These are phyloP conservation scores for Charina bottae DNA, from an alignment of 2,113 vertebrate genomes.

Conservation along the genomic window DNA sequence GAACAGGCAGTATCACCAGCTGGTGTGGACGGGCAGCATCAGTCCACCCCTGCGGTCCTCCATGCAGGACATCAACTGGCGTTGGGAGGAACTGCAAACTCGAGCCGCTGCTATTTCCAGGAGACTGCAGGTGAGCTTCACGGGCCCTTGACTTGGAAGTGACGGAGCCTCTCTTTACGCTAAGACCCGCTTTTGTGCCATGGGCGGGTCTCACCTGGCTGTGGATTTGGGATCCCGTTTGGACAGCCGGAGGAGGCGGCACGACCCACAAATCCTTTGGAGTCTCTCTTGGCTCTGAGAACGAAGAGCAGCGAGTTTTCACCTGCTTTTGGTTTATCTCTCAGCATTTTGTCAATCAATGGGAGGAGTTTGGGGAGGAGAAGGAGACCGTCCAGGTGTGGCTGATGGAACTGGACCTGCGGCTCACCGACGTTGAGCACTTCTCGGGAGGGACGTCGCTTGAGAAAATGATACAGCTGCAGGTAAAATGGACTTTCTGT, in stretches of 20 bases:
- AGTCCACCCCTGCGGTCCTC: slow-evolving; percentile 57
- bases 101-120: slow-evolving; percentile 57
- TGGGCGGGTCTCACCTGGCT: not conserved
- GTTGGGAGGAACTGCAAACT: slow-evolving; percentile 71
- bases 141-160: not conserved
- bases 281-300: not conserved
- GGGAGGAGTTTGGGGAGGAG: slow-evolving; percentile 78
- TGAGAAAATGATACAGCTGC: slow-evolving; percentile 75
- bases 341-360: slow-evolving; percentile 72
- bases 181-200: not conserved
- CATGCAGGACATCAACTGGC: slow-evolving; percentile 62
- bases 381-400: slow-evolving; percentile 73
- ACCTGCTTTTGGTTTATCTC: not conserved
- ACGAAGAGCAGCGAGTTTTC: rapidly evolving
- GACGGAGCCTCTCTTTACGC: not conserved
- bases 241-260: not conserved
- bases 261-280: not conserved
- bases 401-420: slow-evolving; percentile 76
- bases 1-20: slow-evolving; percentile 65
- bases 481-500: slow-evolving; percentile 61
- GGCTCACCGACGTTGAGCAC: slow-evolving; percentile 73
- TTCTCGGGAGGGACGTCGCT: slow-evolving; percentile 67
- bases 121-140: slow-evolving; percentile 64
- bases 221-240: not conserved
- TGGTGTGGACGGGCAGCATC: slow-evolving; percentile 45